Evolutionary conservation across 2,113 vertebrate species (phyloP), one percentile per base, ranked within the genome.

Genomic region (Tachycineta bicolor): DNA sequence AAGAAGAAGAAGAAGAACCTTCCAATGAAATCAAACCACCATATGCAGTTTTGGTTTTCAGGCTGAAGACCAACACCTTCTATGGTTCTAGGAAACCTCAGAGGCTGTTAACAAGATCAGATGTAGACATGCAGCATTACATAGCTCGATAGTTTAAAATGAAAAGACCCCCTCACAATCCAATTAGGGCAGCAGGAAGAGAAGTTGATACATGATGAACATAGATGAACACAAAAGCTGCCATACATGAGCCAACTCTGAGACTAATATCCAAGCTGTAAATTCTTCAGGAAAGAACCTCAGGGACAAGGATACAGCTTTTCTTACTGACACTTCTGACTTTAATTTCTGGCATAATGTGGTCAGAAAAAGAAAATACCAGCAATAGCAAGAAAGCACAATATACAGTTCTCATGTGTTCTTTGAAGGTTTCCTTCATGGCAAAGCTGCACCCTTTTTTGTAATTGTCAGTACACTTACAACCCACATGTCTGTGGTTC

Each of bases 1-100:
- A n/a, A n/a, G n/a, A n/a, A n/a, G n/a, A n/a, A n/a, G n/a, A 1
- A 37, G 1, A 37, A 19, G 3, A 46, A 21, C 17, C 2, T 60
- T 64, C 50, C 19, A 31, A 19, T 58, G 11, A 85, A 79, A 47
- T 47, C 23, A 83, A 75, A 58, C 2, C 6, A 92, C 9, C 14
- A 34, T 25, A 68, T 8, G 41, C 10, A 53, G 20, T 44, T 87
- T 76, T 26, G 20, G 24, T 44, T 90, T 74, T 60, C 60, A 92
- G 12, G n/a, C 11, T 79, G 75, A 88, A 82, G 31, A 23, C 28
- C 12, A 77, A 43, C 16, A 41, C 12, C 14, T n/a, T 87, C 22
- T 28, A 46, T 10, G 5, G 26, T 74, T 85, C 46, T 59, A 62
- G 52, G 17, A 85, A 75, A 67, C 10, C 10, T 58, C 65, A 64